Conservation (phyloP, 1,140 invertebrate genomes). For the Pararge aegeria region DNA sequence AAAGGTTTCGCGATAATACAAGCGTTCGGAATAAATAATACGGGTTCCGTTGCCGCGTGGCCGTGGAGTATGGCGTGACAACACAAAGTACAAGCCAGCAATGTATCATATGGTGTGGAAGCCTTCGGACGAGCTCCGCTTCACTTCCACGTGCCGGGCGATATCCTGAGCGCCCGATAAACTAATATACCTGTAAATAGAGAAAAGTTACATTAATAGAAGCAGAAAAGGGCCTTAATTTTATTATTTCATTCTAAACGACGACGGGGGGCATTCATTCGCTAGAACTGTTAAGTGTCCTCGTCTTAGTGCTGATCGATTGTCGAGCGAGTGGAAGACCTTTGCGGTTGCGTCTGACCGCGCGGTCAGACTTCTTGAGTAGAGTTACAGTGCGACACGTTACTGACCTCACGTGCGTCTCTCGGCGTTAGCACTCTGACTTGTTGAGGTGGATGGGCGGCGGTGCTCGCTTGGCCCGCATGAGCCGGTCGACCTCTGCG, state of each 20-base stretch:
- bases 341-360: slow-evolving; percentile 95
- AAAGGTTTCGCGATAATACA: slow-evolving; percentile 18
- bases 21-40: slow-evolving; percentile 30
- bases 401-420: not conserved
- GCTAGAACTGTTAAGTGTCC: too few species aligned
- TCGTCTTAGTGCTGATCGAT: slow-evolving; percentile 76
- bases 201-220: not conserved
- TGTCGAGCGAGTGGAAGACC: slow-evolving; percentile 90
- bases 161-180: slow-evolving; percentile 13
- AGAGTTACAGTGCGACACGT: too few species aligned
- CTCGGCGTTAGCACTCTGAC: slow-evolving; percentile 49
- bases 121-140: not conserved
- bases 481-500: slow-evolving; percentile 94
- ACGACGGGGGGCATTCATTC: too few species aligned
- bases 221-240: not conserved
- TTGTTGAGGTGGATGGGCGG: slow-evolving; percentile 72
- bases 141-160: not conserved
- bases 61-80: slow-evolving; percentile 7
- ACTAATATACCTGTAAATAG: slow-evolving; percentile 38
- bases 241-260: too few species aligned
- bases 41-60: slow-evolving; percentile 16
- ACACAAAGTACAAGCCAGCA: slow-evolving; percentile 50
- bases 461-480: slow-evolving; percentile 82
- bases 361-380: slow-evolving; percentile 80
- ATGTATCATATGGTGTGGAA: slow-evolving; percentile 8